Evolutionary conservation across 2,888 invertebrate species (phyloP).

Genomic region (Cerastis leucographa): DNA sequence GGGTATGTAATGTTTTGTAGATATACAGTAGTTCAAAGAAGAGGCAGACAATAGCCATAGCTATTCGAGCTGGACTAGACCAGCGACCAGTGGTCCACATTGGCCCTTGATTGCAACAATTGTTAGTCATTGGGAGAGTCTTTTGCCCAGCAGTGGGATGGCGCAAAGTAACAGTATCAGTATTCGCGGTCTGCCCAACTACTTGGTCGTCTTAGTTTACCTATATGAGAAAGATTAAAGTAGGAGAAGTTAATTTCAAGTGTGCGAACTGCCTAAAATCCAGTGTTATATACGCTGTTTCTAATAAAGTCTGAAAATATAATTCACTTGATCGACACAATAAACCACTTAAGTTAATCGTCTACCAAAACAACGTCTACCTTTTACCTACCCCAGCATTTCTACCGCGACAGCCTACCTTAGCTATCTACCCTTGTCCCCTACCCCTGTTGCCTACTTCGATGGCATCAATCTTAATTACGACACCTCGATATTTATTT

Average conservation of each 20-base stretch:
- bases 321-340: constrained; percentile 32
- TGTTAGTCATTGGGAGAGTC: too few species aligned
- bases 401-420: not conserved
- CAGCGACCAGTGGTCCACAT: too few species aligned
- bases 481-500: constrained; percentile 69
- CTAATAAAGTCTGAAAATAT: not conserved
- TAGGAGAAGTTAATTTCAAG: not conserved
- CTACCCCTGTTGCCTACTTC: not conserved
- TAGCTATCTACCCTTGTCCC: not conserved
- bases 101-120: too few species aligned
- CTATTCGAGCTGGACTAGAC: too few species aligned
- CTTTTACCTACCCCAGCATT: not conserved
- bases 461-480: constrained; percentile 71
- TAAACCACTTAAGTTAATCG: constrained; percentile 41
- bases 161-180: too few species aligned
- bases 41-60: not conserved
- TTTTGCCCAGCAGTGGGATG: too few species aligned
- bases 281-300: not conserved
- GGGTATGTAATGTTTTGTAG: not conserved
- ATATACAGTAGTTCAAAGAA: not conserved
- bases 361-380: constrained; percentile 13
- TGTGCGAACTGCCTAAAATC: not conserved
- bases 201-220: not conserved
- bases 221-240: not conserved
- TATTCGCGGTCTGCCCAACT: too few species aligned